Evolutionary conservation across 2,888 invertebrate species (phyloP).

Genomic region (Thumatha senex): DNA sequence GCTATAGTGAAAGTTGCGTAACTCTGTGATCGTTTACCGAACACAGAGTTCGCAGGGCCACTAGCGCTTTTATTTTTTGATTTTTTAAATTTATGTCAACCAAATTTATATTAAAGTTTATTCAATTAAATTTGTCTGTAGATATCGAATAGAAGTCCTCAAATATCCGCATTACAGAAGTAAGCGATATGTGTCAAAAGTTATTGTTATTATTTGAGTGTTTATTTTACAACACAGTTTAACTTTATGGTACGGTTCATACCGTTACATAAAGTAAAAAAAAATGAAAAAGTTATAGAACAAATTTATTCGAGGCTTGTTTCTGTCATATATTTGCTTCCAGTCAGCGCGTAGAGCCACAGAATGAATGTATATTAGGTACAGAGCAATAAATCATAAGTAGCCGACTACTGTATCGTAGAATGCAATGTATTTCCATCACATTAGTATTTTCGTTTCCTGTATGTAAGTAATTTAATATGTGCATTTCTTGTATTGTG

Average conservation of each 20-base stretch:
- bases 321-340: conserved; percentile 49
- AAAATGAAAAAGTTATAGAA: conserved; percentile 18
- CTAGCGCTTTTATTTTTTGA: no score
- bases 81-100: no score
- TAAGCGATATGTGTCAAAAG: no score
- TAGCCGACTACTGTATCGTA: conserved; percentile 18
- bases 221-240: neutral
- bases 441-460: conserved; percentile 35
- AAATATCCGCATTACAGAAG: no score
- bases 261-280: no score
- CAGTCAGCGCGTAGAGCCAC: conserved; percentile 32
- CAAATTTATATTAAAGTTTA: no score
- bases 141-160: no score
- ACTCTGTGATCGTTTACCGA: no score
- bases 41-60: no score
- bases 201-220: neutral
- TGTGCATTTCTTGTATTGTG: conserved; percentile 37
- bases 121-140: no score
- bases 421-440: conserved; percentile 35
- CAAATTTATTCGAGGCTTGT: conserved; percentile 47
- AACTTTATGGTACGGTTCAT: neutral
- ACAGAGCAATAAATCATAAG: conserved; percentile 39
- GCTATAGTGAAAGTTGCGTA: no score
- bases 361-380: conserved; percentile 37
- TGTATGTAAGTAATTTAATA: conserved; percentile 22